Conservation (phyloP, 2,113 vertebrate genomes). For the Urocitellus parryii region DNA sequence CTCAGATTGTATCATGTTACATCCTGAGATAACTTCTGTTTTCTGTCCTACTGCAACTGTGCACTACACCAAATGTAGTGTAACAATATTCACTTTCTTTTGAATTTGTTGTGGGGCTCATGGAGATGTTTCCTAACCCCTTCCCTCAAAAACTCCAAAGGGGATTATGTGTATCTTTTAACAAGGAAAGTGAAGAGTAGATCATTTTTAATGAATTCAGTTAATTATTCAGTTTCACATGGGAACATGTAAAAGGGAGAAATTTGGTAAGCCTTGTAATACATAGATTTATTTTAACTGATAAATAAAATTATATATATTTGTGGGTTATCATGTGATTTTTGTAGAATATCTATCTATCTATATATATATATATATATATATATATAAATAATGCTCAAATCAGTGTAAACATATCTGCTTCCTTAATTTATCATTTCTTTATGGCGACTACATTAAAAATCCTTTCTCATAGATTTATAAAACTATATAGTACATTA, state of each 20-base stretch:
- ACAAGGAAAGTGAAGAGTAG: conserved; percentile 18
- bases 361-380: too few relatives aligned
- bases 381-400: not conserved
- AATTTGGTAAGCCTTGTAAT: not conserved
- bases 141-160: not conserved
- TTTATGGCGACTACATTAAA: not conserved
- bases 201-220: not conserved
- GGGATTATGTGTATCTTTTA: not conserved
- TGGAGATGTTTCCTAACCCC: not conserved
- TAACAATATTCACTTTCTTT: not conserved
- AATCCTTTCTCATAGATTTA: not conserved
- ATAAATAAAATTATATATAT: not conserved
- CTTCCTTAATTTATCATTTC: not conserved
- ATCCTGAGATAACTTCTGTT: not conserved
- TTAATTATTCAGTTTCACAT: not conserved
- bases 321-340: not conserved
- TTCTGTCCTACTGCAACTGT: not conserved
- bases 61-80: not conserved
- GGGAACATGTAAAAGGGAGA: not conserved
- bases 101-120: not conserved
- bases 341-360: too few relatives aligned
- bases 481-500: not conserved
- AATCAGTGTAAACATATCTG: not conserved
- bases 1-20: not conserved
- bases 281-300: not conserved